A percentile compares a stretch with the other conserved stretches of the same genome.
These are phyloP conservation scores for Lithophane leautieri DNA, from an alignment of 2,888 invertebrate genomes.

Conservation along the genomic window DNA sequence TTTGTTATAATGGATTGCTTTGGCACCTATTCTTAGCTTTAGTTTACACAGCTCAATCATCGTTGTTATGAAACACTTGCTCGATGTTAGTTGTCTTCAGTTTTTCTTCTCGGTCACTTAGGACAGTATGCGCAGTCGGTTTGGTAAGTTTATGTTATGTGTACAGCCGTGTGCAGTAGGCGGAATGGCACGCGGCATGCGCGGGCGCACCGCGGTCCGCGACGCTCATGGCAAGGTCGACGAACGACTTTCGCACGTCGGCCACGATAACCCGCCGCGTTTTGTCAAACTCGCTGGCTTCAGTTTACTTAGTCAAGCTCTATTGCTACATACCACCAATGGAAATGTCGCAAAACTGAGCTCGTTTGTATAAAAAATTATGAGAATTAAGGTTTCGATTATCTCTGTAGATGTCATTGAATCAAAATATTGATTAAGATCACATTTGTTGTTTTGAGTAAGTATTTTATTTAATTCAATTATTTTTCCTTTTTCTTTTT, in stretches of 20 bases:
- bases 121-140: slow-evolving; percentile 25
- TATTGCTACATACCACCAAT: slow-evolving; percentile 55
- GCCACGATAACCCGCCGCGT: slow-evolving; percentile 72
- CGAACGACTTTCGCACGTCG: slow-evolving; percentile 89
- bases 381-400: background rate
- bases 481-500: too few relatives aligned
- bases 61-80: slow-evolving; percentile 52
- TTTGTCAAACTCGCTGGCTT: slow-evolving; percentile 72
- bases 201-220: slow-evolving; percentile 72
- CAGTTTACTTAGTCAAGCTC: slow-evolving; percentile 64
- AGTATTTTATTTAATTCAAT: too few relatives aligned
- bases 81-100: slow-evolving; percentile 29
- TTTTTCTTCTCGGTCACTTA: slow-evolving; percentile 29
- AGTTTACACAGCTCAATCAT: slow-evolving; percentile 55
- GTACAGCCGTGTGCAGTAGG: slow-evolving; percentile 81
- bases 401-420: slow-evolving; percentile 50
- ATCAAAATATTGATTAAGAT: background rate
- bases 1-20: slow-evolving; percentile 41
- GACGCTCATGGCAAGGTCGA: slow-evolving; percentile 87
- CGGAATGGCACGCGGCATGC: slow-evolving; percentile 85
- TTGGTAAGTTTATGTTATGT: slow-evolving; percentile 65
- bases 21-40: slow-evolving; percentile 46
- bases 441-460: too few relatives aligned
- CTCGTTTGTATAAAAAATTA: slow-evolving; percentile 30
- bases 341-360: slow-evolving; percentile 20